Conservation (phyloP, 2,888 invertebrate species). For the Leptodirus hochenwartii region DNA sequence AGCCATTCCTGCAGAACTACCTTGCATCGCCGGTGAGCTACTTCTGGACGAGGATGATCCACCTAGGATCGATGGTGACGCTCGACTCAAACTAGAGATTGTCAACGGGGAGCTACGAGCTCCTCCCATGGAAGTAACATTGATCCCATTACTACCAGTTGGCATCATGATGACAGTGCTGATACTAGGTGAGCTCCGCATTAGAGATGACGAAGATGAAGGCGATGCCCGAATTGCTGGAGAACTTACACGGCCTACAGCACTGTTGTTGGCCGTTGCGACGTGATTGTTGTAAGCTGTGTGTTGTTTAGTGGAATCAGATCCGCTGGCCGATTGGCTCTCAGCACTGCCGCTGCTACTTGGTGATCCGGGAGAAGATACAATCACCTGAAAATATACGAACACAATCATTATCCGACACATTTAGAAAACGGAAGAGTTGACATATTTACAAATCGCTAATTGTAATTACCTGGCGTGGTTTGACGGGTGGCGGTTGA, state of each 20-base stretch:
- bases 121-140: too few species aligned
- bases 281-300: too few species aligned
- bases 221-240: slow-evolving; percentile 29
- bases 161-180: slow-evolving; percentile 21
- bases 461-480: too few species aligned
- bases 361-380: slow-evolving; percentile 69
- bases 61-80: slow-evolving; percentile 26
- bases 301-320: slow-evolving; percentile 52
- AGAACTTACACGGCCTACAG: slow-evolving; percentile 18
- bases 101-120: too few species aligned
- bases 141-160: too few species aligned
- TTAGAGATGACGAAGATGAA: slow-evolving; percentile 23
- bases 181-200: slow-evolving; percentile 17
- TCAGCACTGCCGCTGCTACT: slow-evolving; percentile 75
- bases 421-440: too few species aligned
- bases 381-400: slow-evolving; percentile 47
- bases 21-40: slow-evolving; percentile 29
- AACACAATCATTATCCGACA: too few species aligned
- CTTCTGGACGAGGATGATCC: slow-evolving; percentile 19
- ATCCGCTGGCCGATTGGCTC: slow-evolving; percentile 65
- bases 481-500: too few species aligned
- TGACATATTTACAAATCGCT: too few species aligned
- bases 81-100: slow-evolving; percentile 24
- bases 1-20: slow-evolving; percentile 41
- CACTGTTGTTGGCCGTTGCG: too few species aligned